These are phyloP conservation scores for Eulimnadia texana DNA, from an alignment of 1,140 invertebrate genomes.

Conservation along the genomic window DNA sequence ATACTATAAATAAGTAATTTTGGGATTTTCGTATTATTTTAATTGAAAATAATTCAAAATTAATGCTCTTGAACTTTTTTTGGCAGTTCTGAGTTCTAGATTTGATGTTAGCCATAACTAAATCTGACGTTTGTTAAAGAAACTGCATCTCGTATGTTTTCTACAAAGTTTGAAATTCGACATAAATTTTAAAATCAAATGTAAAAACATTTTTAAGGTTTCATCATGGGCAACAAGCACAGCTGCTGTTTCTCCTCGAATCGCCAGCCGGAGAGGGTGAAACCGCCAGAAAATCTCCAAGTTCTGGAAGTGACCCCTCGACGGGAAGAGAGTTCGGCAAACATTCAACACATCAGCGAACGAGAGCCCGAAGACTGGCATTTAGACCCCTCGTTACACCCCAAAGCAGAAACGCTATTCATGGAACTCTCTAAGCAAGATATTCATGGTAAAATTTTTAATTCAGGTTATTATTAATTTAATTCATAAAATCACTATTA, in stretches of 20 bases:
- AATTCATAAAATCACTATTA: neutral
- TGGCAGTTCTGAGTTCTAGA: neutral
- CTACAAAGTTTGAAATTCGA: too few relatives aligned
- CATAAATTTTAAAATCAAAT: too few relatives aligned
- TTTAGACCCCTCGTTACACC: slow-evolving; percentile 88
- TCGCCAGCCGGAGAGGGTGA: neutral
- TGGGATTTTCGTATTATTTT: too few relatives aligned
- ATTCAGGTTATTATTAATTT: slow-evolving; percentile 13
- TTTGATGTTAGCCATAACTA: neutral
- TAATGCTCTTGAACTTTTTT: too few relatives aligned
- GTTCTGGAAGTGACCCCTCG: slow-evolving; percentile 31
- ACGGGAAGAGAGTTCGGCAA: slow-evolving; percentile 63
- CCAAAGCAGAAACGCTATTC: slow-evolving; percentile 86
- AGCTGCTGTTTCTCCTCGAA: neutral
- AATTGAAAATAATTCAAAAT: too few relatives aligned
- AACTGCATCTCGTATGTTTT: too few relatives aligned
- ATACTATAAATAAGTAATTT: too few relatives aligned
- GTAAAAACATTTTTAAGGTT: too few relatives aligned
- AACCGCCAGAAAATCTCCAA: neutral
- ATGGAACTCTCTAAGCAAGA: slow-evolving; percentile 84
- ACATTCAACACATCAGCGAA: slow-evolving; percentile 95
- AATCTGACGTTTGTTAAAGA: too few relatives aligned
- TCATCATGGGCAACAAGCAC: neutral
- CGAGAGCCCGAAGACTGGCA: slow-evolving; percentile 89
- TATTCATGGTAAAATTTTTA: slow-evolving; percentile 51